Percentiles rank a stretch among this genome's conserved stretches.
Conservation (phyloP, 1,140 invertebrate genomes). For the Maniola jurtina region DNA sequence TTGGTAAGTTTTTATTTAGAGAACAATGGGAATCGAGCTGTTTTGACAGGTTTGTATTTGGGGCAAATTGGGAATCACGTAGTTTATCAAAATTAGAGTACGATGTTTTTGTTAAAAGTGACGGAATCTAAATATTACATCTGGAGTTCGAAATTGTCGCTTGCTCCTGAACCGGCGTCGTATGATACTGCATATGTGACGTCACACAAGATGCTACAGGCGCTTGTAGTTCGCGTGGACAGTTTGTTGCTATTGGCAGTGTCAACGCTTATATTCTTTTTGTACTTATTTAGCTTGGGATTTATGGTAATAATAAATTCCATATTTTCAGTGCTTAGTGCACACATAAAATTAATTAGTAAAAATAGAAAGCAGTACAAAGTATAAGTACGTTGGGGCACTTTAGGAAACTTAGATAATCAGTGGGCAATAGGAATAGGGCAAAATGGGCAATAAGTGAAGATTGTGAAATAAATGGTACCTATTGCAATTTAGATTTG, state of each 20-base stretch:
- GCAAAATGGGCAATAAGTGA: too few relatives aligned
- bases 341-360: too few relatives aligned
- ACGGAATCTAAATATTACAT: slow-evolving; percentile 44
- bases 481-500: slow-evolving; percentile 89
- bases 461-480: too few relatives aligned
- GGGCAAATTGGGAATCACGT: background rate
- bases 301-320: too few relatives aligned
- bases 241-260: slow-evolving; percentile 98
- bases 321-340: too few relatives aligned
- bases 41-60: background rate
- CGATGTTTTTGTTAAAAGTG: too few relatives aligned
- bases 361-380: too few relatives aligned
- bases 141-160: slow-evolving; percentile 96
- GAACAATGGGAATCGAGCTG: background rate
- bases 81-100: background rate
- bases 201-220: slow-evolving; percentile 97
- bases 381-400: too few relatives aligned
- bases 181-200: slow-evolving; percentile 99
- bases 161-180: slow-evolving; percentile 95
- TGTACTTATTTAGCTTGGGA: too few relatives aligned
- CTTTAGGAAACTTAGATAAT: too few relatives aligned
- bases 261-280: too few relatives aligned
- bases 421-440: too few relatives aligned
- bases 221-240: slow-evolving; percentile 96
- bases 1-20: background rate